These are phyloP conservation scores for Cinclus cinclus DNA, from an alignment of 2,113 vertebrate species.

Conservation along the genomic window DNA sequence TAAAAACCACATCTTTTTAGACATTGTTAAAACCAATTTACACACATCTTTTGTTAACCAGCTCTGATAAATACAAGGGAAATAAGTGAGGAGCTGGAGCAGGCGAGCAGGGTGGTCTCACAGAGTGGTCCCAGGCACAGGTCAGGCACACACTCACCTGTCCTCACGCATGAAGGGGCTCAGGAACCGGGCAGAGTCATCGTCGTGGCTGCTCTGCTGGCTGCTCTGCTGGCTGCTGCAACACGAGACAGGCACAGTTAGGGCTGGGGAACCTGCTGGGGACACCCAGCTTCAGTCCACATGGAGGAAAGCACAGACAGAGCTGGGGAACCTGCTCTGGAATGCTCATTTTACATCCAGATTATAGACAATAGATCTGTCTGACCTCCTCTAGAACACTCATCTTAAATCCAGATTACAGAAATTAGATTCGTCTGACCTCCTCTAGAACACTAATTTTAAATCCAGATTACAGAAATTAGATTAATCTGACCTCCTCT, in stretches of 20 bases:
- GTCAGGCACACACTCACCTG: slow-evolving; percentile 69
- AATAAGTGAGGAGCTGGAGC: accelerated
- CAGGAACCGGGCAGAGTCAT: slow-evolving; percentile 85
- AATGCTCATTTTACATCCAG: no score
- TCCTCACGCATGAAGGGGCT: slow-evolving; percentile 81
- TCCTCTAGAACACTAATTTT: no score
- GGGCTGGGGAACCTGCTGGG: accelerated
- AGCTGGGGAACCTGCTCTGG: not conserved
- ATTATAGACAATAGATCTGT: no score
- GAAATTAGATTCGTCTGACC: no score
- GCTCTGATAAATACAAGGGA: not conserved
- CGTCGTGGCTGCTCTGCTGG: slow-evolving; percentile 91
- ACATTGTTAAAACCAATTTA: accelerated
- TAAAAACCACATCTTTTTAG: not conserved
- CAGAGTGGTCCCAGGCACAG: accelerated
- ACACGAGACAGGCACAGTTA: not conserved
- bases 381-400: no score
- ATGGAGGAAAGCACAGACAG: not conserved
- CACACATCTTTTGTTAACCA: not conserved
- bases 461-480: no score
- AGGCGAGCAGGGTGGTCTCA: not conserved
- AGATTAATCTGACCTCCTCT: no score
- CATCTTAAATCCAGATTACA: no score
- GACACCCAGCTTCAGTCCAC: no score
- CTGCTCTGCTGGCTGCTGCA: slow-evolving; percentile 88